Base-by-base conservation (phyloP, 2,888 invertebrate genomes). In the Agonopterix heracliana region DNA sequence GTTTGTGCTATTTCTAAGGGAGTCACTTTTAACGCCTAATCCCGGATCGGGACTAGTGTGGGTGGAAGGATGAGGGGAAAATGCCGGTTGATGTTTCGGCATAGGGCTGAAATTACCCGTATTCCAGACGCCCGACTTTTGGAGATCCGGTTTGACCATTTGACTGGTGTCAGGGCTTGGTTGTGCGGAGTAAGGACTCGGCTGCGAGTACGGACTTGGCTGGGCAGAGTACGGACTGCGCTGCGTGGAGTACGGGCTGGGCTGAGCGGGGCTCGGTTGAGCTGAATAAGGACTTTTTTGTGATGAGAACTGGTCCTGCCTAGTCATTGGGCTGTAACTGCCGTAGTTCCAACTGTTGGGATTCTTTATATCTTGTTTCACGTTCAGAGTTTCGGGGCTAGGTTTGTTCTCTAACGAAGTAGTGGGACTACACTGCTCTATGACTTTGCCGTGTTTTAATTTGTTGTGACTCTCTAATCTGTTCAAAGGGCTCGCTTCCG, bases 101-200 rank as follows among this genome's bases (percentile, higher is more conserved):
- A 88, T 82, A 1, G 89, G 87, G 56, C 88, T 89, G 47, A 71
- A 88, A 57, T 72, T 81, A n/a, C 84, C 89, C 0, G 82, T 68
- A 57, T 86, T 87, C 87, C 88, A 88, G n/a, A 75, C 74, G 44
- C 71, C 74, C 1, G 82, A 59, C 54, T 87, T 88, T 48, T 79
- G 87, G 3, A 82, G 61, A 1, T 87, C 87, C 7, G 77, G 64
- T 59, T 87, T 87, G 10, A 79, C 78, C 46, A 87, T 87, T 67
- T 87, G 87, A 57, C 87, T 87, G 42, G 88, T 88, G 57, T 88
- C 87, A 13, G 87, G 87, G 50, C 87, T 87, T 44, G 86, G 86
- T 61, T 86, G 86, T 3, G 87, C 86, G 3, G 85, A 85, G 56
- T 85, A 87, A 0, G 86, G 86, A 59, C 87, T 87, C 45, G 83